A percentile compares a stretch with the other conserved stretches of the same genome.
phyloP scores from a whole-genome alignment of 2,888 invertebrate genomes.

The Odontothrips loti region DNA sequence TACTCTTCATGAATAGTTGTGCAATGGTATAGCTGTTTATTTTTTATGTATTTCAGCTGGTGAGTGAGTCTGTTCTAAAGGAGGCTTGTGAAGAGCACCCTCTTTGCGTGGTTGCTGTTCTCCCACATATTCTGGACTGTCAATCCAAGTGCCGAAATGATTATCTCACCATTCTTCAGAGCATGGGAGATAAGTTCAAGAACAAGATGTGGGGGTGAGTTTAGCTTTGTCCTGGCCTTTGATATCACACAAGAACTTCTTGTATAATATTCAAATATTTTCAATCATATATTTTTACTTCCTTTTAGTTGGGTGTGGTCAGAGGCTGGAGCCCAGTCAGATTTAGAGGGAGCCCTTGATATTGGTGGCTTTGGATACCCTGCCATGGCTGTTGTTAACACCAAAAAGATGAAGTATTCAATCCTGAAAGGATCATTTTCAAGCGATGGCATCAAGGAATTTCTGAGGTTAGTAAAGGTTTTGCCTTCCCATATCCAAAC shows the following conservation, averaged over 20 bases:
- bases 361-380: constrained; percentile 99
- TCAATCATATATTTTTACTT: neutral
- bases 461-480: constrained; percentile 61
- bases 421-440: constrained; percentile 91
- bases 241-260: neutral
- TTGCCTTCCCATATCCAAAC: neutral
- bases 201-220: constrained; percentile 88
- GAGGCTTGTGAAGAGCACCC: constrained; percentile 79
- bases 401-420: constrained; percentile 95
- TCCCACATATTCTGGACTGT: constrained; percentile 96
- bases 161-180: constrained; percentile 70
- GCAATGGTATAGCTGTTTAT: neutral
- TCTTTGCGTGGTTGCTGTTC: constrained; percentile 82
- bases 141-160: constrained; percentile 84
- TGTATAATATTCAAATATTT: neutral
- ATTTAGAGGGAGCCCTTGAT: constrained; percentile 83
- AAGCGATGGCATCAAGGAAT: constrained; percentile 90
- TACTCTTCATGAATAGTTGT: neutral
- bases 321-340: constrained; percentile 80
- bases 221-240: constrained; percentile 17
- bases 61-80: constrained; percentile 59
- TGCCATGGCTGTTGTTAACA: constrained; percentile 94
- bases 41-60: constrained; percentile 45
- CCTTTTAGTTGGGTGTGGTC: constrained; percentile 81
- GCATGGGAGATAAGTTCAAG: constrained; percentile 86